Percentiles rank a stretch among this genome's conserved stretches.
phyloP scores from a whole-genome alignment of 2,113 vertebrate species.

The Silurus glanis region DNA sequence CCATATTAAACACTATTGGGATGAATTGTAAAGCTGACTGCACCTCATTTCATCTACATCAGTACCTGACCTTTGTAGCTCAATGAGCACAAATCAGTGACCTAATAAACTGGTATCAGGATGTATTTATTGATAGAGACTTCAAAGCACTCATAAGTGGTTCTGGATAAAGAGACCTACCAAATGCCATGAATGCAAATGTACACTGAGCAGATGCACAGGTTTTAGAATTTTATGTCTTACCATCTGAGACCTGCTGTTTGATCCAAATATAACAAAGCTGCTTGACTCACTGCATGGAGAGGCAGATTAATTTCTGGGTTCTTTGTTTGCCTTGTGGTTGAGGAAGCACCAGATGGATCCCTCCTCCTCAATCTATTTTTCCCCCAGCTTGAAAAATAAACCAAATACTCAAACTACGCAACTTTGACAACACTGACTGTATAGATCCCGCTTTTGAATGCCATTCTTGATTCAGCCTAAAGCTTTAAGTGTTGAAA shows the following conservation, averaged over 20 bases:
- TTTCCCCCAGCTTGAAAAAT: background rate
- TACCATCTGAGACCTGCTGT: background rate
- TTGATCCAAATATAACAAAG: background rate
- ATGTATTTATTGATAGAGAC: too few relatives aligned
- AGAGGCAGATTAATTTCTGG: background rate
- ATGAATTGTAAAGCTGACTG: too few relatives aligned
- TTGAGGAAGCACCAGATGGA: background rate
- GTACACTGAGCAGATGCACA: background rate
- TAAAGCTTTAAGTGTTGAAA: background rate
- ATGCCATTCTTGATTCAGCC: background rate
- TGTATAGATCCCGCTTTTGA: too few relatives aligned
- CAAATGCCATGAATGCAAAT: too few relatives aligned
- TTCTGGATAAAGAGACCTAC: too few relatives aligned
- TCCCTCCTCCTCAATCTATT: background rate
- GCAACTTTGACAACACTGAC: too few relatives aligned
- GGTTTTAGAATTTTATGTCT: background rate
- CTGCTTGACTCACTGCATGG: background rate
- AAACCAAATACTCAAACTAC: background rate
- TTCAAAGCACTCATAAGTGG: too few relatives aligned
- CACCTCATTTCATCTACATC: too few relatives aligned
- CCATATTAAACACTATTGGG: too few relatives aligned
- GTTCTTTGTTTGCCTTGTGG: background rate
- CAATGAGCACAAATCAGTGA: too few relatives aligned
- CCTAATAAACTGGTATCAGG: too few relatives aligned
- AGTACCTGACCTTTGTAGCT: too few relatives aligned